Conservation (phyloP, 2,888 invertebrate genomes). For the Thumatha senex region DNA sequence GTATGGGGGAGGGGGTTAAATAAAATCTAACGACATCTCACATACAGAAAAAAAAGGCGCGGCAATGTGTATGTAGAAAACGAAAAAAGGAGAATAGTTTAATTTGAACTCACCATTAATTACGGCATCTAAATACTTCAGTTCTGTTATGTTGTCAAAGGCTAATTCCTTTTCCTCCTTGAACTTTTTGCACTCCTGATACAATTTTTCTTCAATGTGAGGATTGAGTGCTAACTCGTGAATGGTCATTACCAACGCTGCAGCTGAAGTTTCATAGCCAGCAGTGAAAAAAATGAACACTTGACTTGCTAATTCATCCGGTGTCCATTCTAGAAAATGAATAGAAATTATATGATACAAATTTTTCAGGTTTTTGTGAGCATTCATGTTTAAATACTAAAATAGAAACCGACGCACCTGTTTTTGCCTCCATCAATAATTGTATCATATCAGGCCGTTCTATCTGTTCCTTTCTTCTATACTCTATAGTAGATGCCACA, state of each 20-base stretch:
- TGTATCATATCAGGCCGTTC: constrained; percentile 84
- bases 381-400: no score
- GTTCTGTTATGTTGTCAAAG: constrained; percentile 50
- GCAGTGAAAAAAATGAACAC: constrained; percentile 75
- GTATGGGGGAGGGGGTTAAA: no score
- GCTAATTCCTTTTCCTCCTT: constrained; percentile 44
- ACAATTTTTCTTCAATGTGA: constrained; percentile 67
- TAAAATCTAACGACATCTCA: no score
- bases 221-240: constrained; percentile 71
- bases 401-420: constrained; percentile 43
- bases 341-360: background rate
- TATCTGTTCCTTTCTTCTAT: constrained; percentile 69
- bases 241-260: constrained; percentile 57
- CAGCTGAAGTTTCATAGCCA: constrained; percentile 73
- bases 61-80: no score
- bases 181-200: constrained; percentile 54
- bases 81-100: no score
- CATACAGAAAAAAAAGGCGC: no score
- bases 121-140: constrained; percentile 67
- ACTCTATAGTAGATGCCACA: constrained; percentile 60
- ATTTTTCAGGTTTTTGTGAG: no score
- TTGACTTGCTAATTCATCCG: constrained; percentile 66
- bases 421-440: constrained; percentile 75
- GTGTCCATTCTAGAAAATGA: constrained; percentile 61
- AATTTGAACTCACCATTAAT: constrained; percentile 50